Evolutionary conservation across 2,888 invertebrate species (phyloP).

Genomic region (Himalopsyche tibetana): DNA sequence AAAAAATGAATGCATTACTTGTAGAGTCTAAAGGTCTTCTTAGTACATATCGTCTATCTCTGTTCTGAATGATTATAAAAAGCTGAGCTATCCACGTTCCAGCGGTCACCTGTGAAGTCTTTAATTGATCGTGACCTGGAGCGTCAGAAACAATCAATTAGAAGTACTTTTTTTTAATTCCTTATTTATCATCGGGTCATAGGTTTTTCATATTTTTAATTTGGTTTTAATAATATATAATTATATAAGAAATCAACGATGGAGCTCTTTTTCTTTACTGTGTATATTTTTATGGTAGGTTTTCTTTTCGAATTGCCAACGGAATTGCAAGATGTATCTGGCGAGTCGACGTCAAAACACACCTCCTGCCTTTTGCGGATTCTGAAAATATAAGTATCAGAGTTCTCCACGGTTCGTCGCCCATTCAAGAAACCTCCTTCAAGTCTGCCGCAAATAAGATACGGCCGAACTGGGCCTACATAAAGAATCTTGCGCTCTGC

Average conservation of each 20-base stretch:
- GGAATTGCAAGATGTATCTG: slow-evolving; percentile 54
- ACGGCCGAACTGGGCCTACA: slow-evolving; percentile 49
- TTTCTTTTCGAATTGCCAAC: slow-evolving; percentile 55
- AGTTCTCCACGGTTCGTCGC: slow-evolving; percentile 25
- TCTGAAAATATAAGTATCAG: slow-evolving; percentile 52
- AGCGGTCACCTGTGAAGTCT: too few species aligned
- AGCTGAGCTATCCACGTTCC: too few species aligned
- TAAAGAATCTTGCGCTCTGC: slow-evolving; percentile 48
- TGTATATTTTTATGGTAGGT: slow-evolving; percentile 54
- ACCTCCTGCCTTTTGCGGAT: slow-evolving; percentile 47
- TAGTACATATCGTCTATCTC: too few species aligned
- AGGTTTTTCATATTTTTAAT: too few species aligned
- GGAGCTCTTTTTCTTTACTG: too few species aligned
- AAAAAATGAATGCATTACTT: too few species aligned
- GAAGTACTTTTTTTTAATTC: too few species aligned
- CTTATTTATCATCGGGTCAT: too few species aligned
- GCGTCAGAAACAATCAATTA: too few species aligned
- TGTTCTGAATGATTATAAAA: too few species aligned
- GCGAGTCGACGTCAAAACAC: slow-evolving; percentile 52
- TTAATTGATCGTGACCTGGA: too few species aligned
- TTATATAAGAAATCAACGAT: neutral
- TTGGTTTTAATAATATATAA: neutral
- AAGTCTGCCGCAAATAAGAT: slow-evolving; percentile 47
- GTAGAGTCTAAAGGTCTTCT: too few species aligned
- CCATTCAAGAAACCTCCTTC: slow-evolving; percentile 49